Base-by-base conservation (phyloP, 2,113 vertebrate genomes). In the Cranoglanis bouderius region DNA sequence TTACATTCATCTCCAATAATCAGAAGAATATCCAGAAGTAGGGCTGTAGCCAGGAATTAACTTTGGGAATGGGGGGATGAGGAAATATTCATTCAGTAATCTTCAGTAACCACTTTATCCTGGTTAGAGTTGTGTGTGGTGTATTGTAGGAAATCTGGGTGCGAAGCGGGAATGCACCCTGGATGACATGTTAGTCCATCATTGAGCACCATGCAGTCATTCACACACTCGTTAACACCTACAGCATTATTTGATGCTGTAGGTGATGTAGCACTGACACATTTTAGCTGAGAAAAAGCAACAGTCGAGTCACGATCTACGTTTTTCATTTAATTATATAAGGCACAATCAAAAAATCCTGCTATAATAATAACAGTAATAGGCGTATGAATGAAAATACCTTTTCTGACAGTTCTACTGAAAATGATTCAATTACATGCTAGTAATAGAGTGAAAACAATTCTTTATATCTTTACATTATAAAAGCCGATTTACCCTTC, bases 1-100 rank as follows among this genome's bases (percentile, higher is more conserved):
- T 85, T 67, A 85, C 74, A 77, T 84, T 87, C 81, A 53, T 78
- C 67, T 88, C 82, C 40, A 61, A 83, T 89, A 53, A 84, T 43
- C 24, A 55, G 84, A 90, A 40, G 70, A 55, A 63, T 51, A n/a
- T 43, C 86, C 87, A 72, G 19, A 82, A 74, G 51, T 5, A 24
- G 0, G 4, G 19, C 1, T 1, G 14, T 7, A 9, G 49, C 49
- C 77, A 81, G 80, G 80, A 13, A 59, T 82, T 38, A 3, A 24
- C 6, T 26, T 82, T 10, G 3, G 53, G 81, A 55, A 35, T 55
- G n/a, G n/a, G 2, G 77, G 46, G 12, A 1, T 82, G n/a, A 57
- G 18, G 78, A 82, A 57, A 21, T 3, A 59, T 59, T 59, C 21
- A 26, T 40, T 59, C n/a, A 24, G 4, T 24, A 38, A 82, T 35